A percentile compares a stretch with the other conserved stretches of the same genome.
These are phyloP conservation scores for Elaphurus davidianus DNA, from an alignment of 2,113 vertebrate genomes.

Conservation along the genomic window DNA sequence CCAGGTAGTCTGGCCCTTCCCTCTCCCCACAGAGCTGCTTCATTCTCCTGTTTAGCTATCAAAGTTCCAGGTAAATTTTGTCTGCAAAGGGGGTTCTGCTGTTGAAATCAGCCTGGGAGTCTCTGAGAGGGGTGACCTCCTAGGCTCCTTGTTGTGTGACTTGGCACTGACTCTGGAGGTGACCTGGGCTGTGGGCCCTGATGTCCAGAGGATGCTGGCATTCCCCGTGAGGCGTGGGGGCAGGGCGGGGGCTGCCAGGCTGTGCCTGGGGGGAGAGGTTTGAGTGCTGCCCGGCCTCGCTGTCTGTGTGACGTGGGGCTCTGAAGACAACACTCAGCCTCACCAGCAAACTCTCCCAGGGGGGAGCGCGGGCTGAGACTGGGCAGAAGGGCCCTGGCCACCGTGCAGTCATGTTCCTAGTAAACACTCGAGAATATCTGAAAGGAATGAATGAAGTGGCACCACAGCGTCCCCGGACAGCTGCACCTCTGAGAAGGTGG, in stretches of 20 bases:
- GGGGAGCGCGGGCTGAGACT: fast-evolving
- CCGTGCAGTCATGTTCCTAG: not conserved
- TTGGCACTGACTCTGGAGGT: fast-evolving
- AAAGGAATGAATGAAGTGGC: not conserved
- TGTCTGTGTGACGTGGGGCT: not conserved
- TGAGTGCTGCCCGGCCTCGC: fast-evolving
- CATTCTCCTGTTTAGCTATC: not conserved
- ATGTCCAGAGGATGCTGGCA: not conserved
- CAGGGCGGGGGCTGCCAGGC: not conserved
- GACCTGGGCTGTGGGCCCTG: not conserved
- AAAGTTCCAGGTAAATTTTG: not conserved
- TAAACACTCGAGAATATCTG: not conserved
- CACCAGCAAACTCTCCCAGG: too few relatives aligned
- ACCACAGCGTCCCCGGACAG: not conserved
- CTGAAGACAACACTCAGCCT: not conserved
- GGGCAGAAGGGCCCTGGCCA: too few relatives aligned
- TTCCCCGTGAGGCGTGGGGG: fast-evolving
- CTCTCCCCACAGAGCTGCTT: not conserved
- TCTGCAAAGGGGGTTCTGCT: not conserved
- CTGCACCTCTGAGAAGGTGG: fast-evolving
- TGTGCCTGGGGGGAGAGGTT: not conserved
- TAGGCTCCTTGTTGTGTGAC: not conserved
- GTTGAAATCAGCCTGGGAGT: not conserved
- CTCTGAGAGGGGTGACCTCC: not conserved
- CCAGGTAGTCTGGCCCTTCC: not conserved